phyloP scores from a whole-genome alignment of 2,888 invertebrate genomes.

The Ochlodes sylvanus region DNA sequence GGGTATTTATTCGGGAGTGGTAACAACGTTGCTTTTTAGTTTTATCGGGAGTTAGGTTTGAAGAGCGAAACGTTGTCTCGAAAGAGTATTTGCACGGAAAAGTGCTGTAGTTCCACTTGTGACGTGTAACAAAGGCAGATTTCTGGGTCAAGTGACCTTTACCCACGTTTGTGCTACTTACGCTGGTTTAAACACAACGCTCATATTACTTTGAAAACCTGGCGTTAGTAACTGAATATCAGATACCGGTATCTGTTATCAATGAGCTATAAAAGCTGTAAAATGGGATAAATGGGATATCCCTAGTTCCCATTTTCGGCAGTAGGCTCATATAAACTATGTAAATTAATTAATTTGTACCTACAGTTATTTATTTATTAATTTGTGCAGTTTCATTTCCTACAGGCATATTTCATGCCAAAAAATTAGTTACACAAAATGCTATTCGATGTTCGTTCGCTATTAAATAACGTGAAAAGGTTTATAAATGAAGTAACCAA shows the following conservation, averaged over 20 bases:
- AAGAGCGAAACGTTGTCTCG: conserved; percentile 1
- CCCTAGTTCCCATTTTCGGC: too few species aligned
- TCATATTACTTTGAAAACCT: neutral
- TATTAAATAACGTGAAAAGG: too few species aligned
- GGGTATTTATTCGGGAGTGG: neutral
- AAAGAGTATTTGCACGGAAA: conserved; percentile 1
- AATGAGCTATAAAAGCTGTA: too few species aligned
- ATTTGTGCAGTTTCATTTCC: too few species aligned
- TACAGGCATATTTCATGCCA: too few species aligned
- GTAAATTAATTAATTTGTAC: too few species aligned
- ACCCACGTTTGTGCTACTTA: conserved; percentile 27
- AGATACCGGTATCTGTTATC: neutral
- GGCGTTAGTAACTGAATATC: neutral
- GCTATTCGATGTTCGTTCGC: too few species aligned
- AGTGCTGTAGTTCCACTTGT: conserved; percentile 3
- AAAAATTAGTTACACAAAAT: too few species aligned
- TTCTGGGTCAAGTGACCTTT: conserved; percentile 61
- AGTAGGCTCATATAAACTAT: too few species aligned
- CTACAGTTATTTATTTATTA: too few species aligned
- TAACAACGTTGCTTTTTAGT: neutral
- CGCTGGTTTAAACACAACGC: neutral
- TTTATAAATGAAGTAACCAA: too few species aligned
- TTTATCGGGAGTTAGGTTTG: neutral
- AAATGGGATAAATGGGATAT: too few species aligned
- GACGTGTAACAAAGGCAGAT: conserved; percentile 52